phyloP scores from a whole-genome alignment of 1,140 invertebrate genomes.

The Magallana gigas region DNA sequence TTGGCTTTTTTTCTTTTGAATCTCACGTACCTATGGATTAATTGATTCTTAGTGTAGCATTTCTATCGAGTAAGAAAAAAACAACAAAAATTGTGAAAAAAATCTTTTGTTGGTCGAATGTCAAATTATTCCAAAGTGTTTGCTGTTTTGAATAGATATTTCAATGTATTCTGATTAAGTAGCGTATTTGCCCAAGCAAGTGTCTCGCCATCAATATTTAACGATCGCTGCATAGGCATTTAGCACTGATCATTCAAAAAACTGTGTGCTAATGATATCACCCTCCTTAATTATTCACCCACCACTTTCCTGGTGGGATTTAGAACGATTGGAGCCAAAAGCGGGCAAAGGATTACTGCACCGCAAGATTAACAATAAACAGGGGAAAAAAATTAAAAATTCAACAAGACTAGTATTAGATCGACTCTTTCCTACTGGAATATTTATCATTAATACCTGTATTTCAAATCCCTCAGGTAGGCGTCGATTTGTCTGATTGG shows the following conservation, averaged over 20 bases:
- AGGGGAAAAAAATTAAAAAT: no score
- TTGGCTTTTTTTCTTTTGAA: background rate
- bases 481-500: no score
- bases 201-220: background rate
- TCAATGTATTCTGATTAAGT: slow-evolving; percentile 12
- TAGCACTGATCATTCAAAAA: background rate
- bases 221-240: background rate
- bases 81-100: background rate
- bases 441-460: no score
- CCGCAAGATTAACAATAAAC: no score
- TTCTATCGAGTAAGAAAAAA: background rate
- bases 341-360: no score
- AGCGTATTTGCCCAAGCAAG: background rate
- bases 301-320: no score
- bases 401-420: no score
- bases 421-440: no score
- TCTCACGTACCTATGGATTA: background rate
- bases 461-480: no score
- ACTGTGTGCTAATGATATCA: background rate
- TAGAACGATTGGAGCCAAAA: no score
- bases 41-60: background rate
- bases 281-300: no score
- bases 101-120: background rate
- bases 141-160: background rate
- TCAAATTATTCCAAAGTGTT: background rate